phyloP scores from a whole-genome alignment of 2,888 invertebrate genomes.

The Silvanus unidentatus region DNA sequence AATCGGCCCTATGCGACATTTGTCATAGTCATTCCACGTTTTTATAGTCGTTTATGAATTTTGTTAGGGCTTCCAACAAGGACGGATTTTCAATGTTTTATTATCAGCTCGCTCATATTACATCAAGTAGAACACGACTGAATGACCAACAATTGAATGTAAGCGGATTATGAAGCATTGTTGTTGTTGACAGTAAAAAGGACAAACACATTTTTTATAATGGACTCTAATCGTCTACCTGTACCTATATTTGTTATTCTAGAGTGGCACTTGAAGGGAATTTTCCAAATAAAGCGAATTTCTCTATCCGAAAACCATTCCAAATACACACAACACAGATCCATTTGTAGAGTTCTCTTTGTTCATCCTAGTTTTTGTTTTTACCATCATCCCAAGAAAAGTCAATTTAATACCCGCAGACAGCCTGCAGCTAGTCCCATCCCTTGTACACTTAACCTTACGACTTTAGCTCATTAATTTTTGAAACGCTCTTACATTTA shows the following conservation, averaged over 20 bases:
- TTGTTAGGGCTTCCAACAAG: conserved; percentile 28
- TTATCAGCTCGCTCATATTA: conserved; percentile 27
- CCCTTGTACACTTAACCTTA: conserved; percentile 27
- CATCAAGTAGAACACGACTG: conserved; percentile 25
- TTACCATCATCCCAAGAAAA: conserved; percentile 12
- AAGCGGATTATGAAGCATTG: conserved; percentile 36
- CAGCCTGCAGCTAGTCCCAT: conserved; percentile 20
- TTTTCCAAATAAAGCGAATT: too few relatives aligned
- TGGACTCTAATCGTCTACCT: conserved; percentile 21
- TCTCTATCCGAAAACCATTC: too few relatives aligned
- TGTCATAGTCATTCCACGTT: conserved; percentile 28
- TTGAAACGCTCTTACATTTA: conserved; percentile 20
- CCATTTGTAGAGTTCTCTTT: too few relatives aligned
- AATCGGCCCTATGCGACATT: conserved; percentile 30
- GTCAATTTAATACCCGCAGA: conserved; percentile 22
- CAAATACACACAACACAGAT: too few relatives aligned
- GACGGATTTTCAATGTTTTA: conserved; percentile 26
- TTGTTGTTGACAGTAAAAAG: conserved; percentile 33
- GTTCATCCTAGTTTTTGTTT: neutral
- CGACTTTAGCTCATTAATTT: conserved; percentile 29
- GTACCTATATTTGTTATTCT: conserved; percentile 2
- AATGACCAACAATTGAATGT: conserved; percentile 21
- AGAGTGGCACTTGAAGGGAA: too few relatives aligned
- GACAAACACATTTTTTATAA: conserved; percentile 30
- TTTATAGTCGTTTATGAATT: conserved; percentile 33